Base-by-base conservation (phyloP, 2,888 invertebrate genomes). In the Itoplectis maculator region DNA sequence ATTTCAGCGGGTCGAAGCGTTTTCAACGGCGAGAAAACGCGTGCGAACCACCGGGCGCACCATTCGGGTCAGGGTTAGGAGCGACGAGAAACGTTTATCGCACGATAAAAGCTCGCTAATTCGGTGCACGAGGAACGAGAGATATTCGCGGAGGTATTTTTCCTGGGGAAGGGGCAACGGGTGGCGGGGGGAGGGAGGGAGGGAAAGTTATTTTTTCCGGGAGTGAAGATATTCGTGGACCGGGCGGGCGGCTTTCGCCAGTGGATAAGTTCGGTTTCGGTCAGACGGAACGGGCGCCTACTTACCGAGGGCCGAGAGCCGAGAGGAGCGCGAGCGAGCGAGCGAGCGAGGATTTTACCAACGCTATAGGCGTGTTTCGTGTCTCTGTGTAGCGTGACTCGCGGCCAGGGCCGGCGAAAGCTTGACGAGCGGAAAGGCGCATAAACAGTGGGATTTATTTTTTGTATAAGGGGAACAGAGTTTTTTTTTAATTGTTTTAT, bases 201-300 rank as follows among this genome's bases (percentile, higher is more conserved):
- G 29, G 29, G 29, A 5, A 3, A 5, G 29, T 29, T 29, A 29
- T 29, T 29, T 29, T 29, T 29, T 29, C 29, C 29, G 23, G 9
- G 7, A n/a, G 45, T 9, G 4, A 23, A 63, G 20, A 42, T 11
- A 63, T 20, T 13, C 1, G 3, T 5, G 3, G 9, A 23, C 42
- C 37, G 13, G 35, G 47, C 6, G 15, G 15, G 29, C 13, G 40
- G n/a, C 9, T 37, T 18, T 42, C 11, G 54, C 74, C 11, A 75
- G 75, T 75, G 66, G 75, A 75, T 66, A 59, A 75, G 75, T 56
- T 23, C 35, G 75, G 54, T 29, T 47, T 47, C 35, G 66, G 66
- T 75, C 75, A 75, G 75, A 75, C 75, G 42, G n/a, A 40, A n/a
- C 51, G 66, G 45, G 15, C 35, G 35, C 75, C 45, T 45, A 68